phyloP scores from a whole-genome alignment of 2,888 invertebrate genomes.

The Epirrhoe tristata region DNA sequence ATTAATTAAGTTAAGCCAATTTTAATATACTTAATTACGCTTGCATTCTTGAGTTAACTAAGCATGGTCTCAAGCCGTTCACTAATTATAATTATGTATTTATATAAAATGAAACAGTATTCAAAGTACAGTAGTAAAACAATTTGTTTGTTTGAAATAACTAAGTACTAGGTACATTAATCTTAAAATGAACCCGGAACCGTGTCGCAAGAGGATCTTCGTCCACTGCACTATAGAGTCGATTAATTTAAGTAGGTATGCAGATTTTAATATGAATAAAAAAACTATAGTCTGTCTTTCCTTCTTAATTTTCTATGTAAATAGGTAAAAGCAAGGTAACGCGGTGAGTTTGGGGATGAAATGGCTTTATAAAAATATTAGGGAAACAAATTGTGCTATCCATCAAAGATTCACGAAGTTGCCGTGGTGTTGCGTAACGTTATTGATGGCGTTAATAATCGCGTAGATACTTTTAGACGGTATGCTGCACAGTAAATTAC shows the following conservation, averaged over 20 bases:
- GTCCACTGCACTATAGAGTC: too few species aligned
- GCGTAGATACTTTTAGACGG: background rate
- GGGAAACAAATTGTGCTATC: conserved; percentile 49
- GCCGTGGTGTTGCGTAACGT: conserved; percentile 37
- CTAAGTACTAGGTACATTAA: too few species aligned
- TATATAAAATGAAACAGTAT: background rate
- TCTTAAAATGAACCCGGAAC: too few species aligned
- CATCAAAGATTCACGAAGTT: conserved; percentile 34
- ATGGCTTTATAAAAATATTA: conserved; percentile 52
- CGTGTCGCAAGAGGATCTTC: too few species aligned
- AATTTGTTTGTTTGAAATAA: too few species aligned
- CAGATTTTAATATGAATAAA: background rate
- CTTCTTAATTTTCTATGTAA: conserved; percentile 45
- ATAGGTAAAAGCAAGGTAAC: conserved; percentile 36
- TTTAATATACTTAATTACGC: background rate
- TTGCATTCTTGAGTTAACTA: conserved; percentile 1
- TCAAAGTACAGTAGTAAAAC: too few species aligned
- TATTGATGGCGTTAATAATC: conserved; percentile 33
- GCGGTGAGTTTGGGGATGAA: conserved; percentile 18
- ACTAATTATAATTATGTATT: background rate
- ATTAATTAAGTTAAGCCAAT: conserved; percentile 4
- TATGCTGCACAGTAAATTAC: background rate
- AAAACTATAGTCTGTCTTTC: background rate
- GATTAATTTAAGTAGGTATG: too few species aligned
- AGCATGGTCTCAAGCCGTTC: background rate